A percentile compares a stretch with the other conserved stretches of the same genome.
These are phyloP conservation scores for Hirundo rustica DNA, from an alignment of 2,797 vertebrate species.

Conservation along the genomic window DNA sequence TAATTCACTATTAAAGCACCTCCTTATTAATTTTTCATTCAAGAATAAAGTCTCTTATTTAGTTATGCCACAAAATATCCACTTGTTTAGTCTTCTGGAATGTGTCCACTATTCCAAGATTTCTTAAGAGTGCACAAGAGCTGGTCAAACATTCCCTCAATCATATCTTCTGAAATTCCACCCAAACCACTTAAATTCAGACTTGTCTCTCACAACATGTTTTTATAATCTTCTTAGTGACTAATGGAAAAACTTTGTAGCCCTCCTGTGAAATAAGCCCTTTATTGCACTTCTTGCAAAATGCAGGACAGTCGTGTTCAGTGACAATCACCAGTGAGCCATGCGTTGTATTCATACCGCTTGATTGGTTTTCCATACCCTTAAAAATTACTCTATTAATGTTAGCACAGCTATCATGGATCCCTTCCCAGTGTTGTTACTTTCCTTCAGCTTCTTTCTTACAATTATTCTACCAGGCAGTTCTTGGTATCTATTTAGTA, in stretches of 20 bases:
- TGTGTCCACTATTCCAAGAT: background rate
- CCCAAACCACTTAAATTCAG: background rate
- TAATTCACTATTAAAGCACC: background rate
- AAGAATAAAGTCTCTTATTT: background rate
- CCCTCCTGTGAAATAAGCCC: background rate
- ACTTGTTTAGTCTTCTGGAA: background rate
- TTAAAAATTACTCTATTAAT: background rate
- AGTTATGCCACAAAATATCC: background rate
- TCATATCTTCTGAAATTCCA: background rate
- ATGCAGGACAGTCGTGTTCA: background rate
- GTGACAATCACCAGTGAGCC: background rate
- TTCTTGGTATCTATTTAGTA: background rate
- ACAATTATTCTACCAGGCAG: background rate
- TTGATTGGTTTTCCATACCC: background rate
- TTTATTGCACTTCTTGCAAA: background rate
- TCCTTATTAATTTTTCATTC: background rate
- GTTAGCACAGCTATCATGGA: background rate
- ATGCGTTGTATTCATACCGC: background rate
- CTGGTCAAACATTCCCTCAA: background rate
- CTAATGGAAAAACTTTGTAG: background rate
- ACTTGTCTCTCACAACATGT: background rate
- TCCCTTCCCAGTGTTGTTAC: background rate
- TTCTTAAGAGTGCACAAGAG: background rate
- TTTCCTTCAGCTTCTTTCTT: background rate
- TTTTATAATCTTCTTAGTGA: background rate